Evolutionary conservation across 2,888 invertebrate genomes (phyloP).

Genomic region (Epicampocera succincta): DNA sequence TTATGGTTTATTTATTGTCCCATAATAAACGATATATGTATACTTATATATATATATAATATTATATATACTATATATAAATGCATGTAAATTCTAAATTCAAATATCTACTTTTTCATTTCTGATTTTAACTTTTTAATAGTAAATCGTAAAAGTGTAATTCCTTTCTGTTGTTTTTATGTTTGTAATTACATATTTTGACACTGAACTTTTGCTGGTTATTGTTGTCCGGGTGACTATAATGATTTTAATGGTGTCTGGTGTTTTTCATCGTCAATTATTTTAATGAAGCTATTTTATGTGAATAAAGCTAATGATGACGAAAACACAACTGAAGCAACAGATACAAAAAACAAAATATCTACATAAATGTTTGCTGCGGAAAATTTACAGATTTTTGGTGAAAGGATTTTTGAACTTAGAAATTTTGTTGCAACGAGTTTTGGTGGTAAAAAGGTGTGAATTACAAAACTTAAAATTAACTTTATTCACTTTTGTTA

Average conservation of each 20-base stretch:
- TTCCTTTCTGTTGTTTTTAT: neutral
- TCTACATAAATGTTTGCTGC: conserved; percentile 1
- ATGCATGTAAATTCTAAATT: too few species aligned
- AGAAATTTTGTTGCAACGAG: neutral
- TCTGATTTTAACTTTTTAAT: conserved; percentile 15
- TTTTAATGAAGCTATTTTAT: conserved; percentile 69
- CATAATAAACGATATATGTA: too few species aligned
- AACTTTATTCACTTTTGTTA: too few species aligned
- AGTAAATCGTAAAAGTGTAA: neutral
- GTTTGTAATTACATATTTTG: neutral
- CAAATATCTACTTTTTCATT: neutral
- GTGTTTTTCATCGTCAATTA: conserved; percentile 67
- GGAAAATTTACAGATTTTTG: conserved; percentile 31
- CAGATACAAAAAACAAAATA: conserved; percentile 31
- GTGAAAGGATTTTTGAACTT: conserved; percentile 6
- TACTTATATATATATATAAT: neutral
- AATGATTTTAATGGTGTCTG: conserved; percentile 69
- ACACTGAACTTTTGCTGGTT: conserved; percentile 17
- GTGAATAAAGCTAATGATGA: conserved; percentile 63
- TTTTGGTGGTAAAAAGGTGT: neutral
- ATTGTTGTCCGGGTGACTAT: conserved; percentile 59
- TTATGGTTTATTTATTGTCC: too few species aligned
- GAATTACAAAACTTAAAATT: neutral
- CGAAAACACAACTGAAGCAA: conserved; percentile 41
- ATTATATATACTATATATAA: neutral